Evolutionary conservation across 1,140 invertebrate species (phyloP), one percentile per base, ranked within the genome.

Genomic region (Centruroides vittatus): DNA sequence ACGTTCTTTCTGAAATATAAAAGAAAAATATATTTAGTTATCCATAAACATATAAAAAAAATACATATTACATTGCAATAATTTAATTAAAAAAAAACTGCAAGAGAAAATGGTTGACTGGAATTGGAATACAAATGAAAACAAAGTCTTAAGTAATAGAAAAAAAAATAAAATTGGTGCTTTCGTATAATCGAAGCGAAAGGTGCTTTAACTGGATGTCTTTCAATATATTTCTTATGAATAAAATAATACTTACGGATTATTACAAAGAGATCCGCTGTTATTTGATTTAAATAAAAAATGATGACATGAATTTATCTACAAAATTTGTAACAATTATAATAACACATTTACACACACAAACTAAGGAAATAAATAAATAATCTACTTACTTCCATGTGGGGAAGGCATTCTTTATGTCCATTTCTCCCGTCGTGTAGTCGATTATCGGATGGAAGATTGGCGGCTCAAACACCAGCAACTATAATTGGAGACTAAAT

Each of bases 371-470:
- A 23, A 34, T 46, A 8, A 56, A 5, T 46, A 8, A 56, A 23
- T n/a, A 56, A 52, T 51, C 11, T 46, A 47, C 36, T 51, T 65
- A 76, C 74, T 83, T 85, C 92, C 93, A 97, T 66, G 85, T 76
- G 13, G 72, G 82, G 76, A 95, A 95, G 5, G 83, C 86, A 73
- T 83, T 81, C 64, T 75, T 80, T 13, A 90, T 79, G 68, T 79
- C 74, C n/a, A 96, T 72, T 70, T 86, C 83, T 58, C 88, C 83
- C 60, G 83, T 86, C 65, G 81, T 80, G 9, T 81, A 75, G 75
- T 93, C 79, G 55, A 97, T 82, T 49, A 86, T 78, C 55, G 93
- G 93, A 80, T 97, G 92, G 70, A 88, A 89, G 57, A 95, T 73
- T 70, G 86, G 81, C 61, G 85, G 86, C 75, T 90, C 84, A 75